Conservation (phyloP, 2,113 vertebrate genomes). For the Microcebus ravelobensis region DNA sequence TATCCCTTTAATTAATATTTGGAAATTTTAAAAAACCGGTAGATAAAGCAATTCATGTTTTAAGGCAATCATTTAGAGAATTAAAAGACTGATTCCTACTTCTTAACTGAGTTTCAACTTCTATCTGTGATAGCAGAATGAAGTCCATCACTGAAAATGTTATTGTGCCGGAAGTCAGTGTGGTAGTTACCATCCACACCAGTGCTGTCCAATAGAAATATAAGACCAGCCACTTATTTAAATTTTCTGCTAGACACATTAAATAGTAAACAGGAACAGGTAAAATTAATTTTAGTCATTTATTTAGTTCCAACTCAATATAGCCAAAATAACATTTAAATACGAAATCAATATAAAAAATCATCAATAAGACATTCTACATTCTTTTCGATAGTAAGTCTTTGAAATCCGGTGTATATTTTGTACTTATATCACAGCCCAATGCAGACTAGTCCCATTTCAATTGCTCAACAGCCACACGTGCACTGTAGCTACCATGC, state of each 20-base stretch:
- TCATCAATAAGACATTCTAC: not conserved
- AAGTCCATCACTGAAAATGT: not conserved
- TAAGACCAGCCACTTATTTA: not conserved
- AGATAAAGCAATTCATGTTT: constrained; percentile 23
- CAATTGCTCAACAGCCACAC: rapidly evolving
- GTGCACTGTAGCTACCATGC: rapidly evolving
- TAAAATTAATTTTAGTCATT: constrained; percentile 20
- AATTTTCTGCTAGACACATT: not conserved
- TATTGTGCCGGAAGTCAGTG: not conserved
- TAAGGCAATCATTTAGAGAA: not conserved
- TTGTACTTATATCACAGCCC: not conserved
- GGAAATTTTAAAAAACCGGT: not conserved
- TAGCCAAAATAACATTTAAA: constrained; percentile 29
- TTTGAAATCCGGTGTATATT: not conserved
- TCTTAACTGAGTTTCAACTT: not conserved
- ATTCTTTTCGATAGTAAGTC: not conserved
- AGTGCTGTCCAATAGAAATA: not conserved
- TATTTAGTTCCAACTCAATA: not conserved
- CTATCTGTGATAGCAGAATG: not conserved
- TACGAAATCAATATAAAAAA: not conserved
- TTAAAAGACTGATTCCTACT: not conserved
- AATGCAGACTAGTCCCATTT: not conserved
- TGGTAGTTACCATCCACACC: too few species aligned
- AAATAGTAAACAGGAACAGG: not conserved
- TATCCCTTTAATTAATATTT: too few species aligned